A percentile compares a stretch with the other conserved stretches of the same genome.
These are phyloP conservation scores for Bothrops jararaca DNA, from an alignment of 2,113 vertebrate genomes.

Conservation along the genomic window DNA sequence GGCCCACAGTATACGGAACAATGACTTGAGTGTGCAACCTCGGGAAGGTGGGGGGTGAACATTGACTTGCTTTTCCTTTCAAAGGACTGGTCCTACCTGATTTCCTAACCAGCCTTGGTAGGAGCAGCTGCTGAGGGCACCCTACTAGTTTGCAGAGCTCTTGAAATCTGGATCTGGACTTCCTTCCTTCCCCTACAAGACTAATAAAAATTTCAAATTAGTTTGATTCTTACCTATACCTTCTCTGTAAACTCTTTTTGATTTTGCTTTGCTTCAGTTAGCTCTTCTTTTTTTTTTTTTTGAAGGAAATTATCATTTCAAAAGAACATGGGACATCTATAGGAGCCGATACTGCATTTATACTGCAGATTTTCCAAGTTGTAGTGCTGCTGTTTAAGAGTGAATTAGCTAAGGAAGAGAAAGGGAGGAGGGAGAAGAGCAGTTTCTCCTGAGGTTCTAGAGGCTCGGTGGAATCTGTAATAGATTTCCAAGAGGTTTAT, in stretches of 20 bases:
- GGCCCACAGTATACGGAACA: constrained; percentile 21
- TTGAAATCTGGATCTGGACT: neutral
- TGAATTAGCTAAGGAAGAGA: constrained; percentile 56
- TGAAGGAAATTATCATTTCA: neutral
- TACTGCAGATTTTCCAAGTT: neutral
- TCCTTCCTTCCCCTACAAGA: neutral
- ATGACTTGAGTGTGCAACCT: neutral
- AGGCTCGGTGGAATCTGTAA: constrained; percentile 28
- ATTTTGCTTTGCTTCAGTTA: neutral
- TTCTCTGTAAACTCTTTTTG: neutral
- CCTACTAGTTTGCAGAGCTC: neutral
- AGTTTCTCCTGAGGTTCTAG: constrained; percentile 46
- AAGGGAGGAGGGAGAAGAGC: constrained; percentile 39
- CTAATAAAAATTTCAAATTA: neutral
- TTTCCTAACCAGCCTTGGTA: neutral
- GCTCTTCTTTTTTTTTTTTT: neutral
- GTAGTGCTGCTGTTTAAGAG: neutral
- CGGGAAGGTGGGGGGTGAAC: neutral
- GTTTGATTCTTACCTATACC: neutral
- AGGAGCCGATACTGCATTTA: neutral
- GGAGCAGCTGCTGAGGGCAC: neutral
- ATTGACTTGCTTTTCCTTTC: neutral
- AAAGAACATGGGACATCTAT: neutral
- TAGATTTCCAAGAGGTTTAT: neutral
- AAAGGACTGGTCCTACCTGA: neutral